Base-by-base conservation (phyloP, 2,113 vertebrate species). In the Corythaeola cristata region DNA sequence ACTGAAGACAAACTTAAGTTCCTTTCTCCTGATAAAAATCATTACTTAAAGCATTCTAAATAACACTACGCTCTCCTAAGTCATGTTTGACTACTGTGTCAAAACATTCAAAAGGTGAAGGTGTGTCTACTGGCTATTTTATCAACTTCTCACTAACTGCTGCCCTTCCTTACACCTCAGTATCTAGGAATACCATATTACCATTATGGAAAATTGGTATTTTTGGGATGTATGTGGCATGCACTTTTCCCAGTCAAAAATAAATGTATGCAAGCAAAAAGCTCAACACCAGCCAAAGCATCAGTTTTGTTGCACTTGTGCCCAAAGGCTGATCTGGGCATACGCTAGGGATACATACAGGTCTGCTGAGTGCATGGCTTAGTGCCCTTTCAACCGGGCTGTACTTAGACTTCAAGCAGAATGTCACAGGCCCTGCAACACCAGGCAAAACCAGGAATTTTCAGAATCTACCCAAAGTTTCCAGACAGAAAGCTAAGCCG, bases 401-500 rank as follows among this genome's bases (percentile, higher is more conserved):
- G 9, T 8, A 58, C 28, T 4, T 6, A 5, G 5, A 17, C 37
- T 52, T 47, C 9, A 32, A 16, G 15, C 0, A 0, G 8, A 15
- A 44, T 2, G 33, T 12, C 64, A 56, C 12, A 55, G 71, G 52
- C 6, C 8, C 27, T 12, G 27, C n/a, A 59, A 26, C n/a, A 47
- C 6, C 16, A 21, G 23, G 28, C 8, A 59, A 69, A 87, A 39
- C 0, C 0, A 22, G 1, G 0, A 47, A 32, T 33, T 47, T 82
- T 68, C 45, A 52, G 33, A 49, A 28, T 19, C 9, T 17, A 21
- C 19, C 28, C 21, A 4, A 55, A 56, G 33, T 6, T 69, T 95
- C 39, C 53, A 68, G 5, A 6, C 8, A 60, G 72, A 64, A 60
- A n/a, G 49, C 18, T 5, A 20, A 11, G 45, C 50, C 3, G 1